These are phyloP conservation scores for Sceloporus tristichus DNA, from an alignment of 2,113 vertebrate genomes.

Conservation along the genomic window DNA sequence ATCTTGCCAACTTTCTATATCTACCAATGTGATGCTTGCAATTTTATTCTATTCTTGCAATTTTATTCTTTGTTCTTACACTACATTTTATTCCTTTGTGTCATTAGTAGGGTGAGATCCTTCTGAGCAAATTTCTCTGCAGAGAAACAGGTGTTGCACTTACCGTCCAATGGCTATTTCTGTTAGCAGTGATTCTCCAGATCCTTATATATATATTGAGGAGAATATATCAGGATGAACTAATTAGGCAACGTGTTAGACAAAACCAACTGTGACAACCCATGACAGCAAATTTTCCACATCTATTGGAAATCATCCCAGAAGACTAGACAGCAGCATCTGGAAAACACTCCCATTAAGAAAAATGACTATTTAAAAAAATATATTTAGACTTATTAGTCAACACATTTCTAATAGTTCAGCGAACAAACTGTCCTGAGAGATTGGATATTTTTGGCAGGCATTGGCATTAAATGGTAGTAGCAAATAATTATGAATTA, in stretches of 20 bases:
- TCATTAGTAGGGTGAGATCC: slow-evolving; percentile 23
- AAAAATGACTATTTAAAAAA: slow-evolving; percentile 79
- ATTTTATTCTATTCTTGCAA: too few species aligned
- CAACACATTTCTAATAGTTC: slow-evolving; percentile 77
- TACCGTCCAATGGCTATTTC: slow-evolving; percentile 71
- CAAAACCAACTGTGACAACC: slow-evolving; percentile 75
- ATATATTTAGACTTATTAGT: slow-evolving; percentile 75
- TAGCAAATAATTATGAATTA: slow-evolving; percentile 40
- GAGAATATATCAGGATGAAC: slow-evolving; percentile 66
- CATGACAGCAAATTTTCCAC: slow-evolving; percentile 84
- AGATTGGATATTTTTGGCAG: slow-evolving; percentile 62
- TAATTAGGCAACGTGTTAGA: slow-evolving; percentile 77
- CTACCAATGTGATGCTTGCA: background rate
- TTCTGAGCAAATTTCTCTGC: slow-evolving; percentile 2
- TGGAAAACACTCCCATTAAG: slow-evolving; percentile 84
- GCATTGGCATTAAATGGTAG: slow-evolving; percentile 33
- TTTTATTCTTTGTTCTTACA: background rate
- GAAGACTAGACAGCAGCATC: slow-evolving; percentile 81
- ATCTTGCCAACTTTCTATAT: background rate
- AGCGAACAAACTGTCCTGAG: slow-evolving; percentile 78
- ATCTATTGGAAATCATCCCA: slow-evolving; percentile 75
- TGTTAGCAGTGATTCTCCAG: slow-evolving; percentile 49
- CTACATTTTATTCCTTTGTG: slow-evolving; percentile 14
- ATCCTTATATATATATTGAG: slow-evolving; percentile 81
- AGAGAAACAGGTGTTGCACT: slow-evolving; percentile 65